Evolutionary conservation across 2,113 vertebrate genomes (phyloP), one percentile per base, ranked within the genome.

Genomic region (Alectura lathami): DNA sequence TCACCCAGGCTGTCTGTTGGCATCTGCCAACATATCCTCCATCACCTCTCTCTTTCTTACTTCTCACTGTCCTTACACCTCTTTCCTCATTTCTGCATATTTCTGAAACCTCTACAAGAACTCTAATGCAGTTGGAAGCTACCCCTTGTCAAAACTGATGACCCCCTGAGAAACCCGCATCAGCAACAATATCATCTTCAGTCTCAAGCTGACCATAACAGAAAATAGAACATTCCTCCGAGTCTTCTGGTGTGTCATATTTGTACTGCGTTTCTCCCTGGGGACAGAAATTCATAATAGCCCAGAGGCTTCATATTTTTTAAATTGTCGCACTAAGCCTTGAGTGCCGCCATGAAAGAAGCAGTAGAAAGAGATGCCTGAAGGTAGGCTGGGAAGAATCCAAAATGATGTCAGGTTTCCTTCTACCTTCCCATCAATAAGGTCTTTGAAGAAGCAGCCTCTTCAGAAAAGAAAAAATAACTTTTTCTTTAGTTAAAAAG

Each of bases 1-100:
- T 92, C 93, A 93, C 95, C 96, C 91, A 96, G 95, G 94, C 94
- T 97, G 96, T 97, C 96, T 91, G 74, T 85, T 96, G 86, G 85
- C 89, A 93, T 94, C 94, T 94, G 93, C 95, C 94, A 94, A 74
- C 77, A 86, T 78, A 94, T 86, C 80, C 85, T 87, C 69, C 89
- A 84, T 64, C 91, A 92, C 69, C 86, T 68, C 53, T 2, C 78
- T 92, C 82, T 29, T 76, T 59, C 80, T 72, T 80, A 67, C 74
- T 85, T 91, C 73, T 75, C 88, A 48, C 79, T 88, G 47, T 81
- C 79, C 77, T 90, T 77, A 45, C 64, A 64, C 83, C 73, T 89
- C 80, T 92, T 80, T 4, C 59, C 75, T 64, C 11, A 0, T 73
- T 80, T 72, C 73, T 73, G 73, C 27, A 4, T 1, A 7, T 59